Evolutionary conservation across 2,888 invertebrate species (phyloP), one percentile per base, ranked within the genome.

Genomic region (Dynastes maya): DNA sequence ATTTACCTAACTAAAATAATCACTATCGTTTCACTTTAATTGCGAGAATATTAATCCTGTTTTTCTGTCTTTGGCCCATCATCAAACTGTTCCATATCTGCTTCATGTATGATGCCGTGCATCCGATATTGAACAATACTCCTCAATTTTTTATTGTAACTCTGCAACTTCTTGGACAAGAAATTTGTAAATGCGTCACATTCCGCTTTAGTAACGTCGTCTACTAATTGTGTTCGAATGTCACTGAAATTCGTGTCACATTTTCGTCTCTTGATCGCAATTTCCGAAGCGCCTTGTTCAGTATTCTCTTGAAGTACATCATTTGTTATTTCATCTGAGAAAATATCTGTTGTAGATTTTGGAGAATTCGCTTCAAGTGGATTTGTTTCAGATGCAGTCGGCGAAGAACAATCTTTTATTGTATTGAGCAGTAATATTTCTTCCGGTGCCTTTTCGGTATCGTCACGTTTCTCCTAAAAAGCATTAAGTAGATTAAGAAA

Each of bases 101-200:
- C 64, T 13, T 64, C 32, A 45, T 45, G 16, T 45, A 67, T 45
- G 6, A 40, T 67, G 8, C 45, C 29, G 45, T 67, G 27, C 16
- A 67, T 67, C 5, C 16, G 40, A n/a, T 67, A 67, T 16, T 67
- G 40, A 8, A 67, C 67, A 40, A 67, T 40, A 45, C 67, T 22
- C 27, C 45, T 67, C 11, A 45, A 16, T 45, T 3, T 45, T 0
- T 27, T 40, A 45, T 22, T 40, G 45, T 67, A 67, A 16, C 67
- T 9, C 16, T 40, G 67, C 27, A 67, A 67, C 16, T 67, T 67
- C 27, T 61, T 67, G 0, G 45, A 67, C 45, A 45, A 45, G n/a
- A 40, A 67, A 67, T 67, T 67, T 16, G 16, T 45, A 61, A 27
- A 61, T 29, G 61, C 61, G 29, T 61, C 61, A 8, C 61, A 61